phyloP scores from a whole-genome alignment of 1,140 invertebrate species.

The Plutomurus gul region DNA sequence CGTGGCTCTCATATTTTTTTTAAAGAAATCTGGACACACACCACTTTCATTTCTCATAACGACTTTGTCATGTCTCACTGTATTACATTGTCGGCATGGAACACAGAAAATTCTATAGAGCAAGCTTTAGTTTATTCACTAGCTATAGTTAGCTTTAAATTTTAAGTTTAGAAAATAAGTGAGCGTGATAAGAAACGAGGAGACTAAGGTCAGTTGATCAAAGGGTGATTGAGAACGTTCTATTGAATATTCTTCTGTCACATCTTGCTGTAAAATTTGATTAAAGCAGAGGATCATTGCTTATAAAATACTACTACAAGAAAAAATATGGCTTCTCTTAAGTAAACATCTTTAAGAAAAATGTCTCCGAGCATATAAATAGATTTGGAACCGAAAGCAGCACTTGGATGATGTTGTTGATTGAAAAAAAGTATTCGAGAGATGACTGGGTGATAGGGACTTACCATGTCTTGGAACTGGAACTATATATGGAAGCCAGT shows the following conservation, averaged over 20 bases:
- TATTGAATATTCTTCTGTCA: background rate
- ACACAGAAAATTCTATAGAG: no score
- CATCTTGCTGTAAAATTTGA: conserved; percentile 41
- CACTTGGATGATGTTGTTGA: conserved; percentile 7
- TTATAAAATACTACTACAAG: background rate
- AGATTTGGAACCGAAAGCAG: background rate
- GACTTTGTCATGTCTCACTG: no score
- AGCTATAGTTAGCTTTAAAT: no score
- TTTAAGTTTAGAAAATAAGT: no score
- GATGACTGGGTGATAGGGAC: no score
- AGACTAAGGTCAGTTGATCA: background rate
- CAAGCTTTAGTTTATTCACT: no score
- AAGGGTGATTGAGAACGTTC: background rate
- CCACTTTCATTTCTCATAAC: no score
- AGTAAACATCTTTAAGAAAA: conserved; percentile 37
- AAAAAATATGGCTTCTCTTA: conserved; percentile 29
- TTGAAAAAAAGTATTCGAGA: background rate
- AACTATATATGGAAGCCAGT: background rate
- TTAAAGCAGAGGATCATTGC: conserved; percentile 27
- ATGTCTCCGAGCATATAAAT: conserved; percentile 23
- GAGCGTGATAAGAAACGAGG: no score
- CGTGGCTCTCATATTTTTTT: no score
- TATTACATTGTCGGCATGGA: no score
- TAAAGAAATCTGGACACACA: no score
- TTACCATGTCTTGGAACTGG: background rate